Evolutionary conservation across 2,797 vertebrate species (phyloP).

Genomic region (Helicolenus hilgendorfi): DNA sequence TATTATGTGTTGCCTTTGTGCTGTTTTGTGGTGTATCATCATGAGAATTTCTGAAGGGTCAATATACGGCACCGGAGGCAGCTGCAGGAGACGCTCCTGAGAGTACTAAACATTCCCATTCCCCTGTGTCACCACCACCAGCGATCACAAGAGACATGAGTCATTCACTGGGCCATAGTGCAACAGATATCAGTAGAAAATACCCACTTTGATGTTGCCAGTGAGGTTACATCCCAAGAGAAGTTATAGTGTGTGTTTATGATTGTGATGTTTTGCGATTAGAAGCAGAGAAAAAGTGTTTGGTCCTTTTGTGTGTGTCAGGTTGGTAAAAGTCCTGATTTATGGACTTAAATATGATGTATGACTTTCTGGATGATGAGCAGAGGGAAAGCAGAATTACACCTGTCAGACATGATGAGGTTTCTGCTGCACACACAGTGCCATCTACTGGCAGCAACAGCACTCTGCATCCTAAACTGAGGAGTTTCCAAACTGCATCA

Average conservation of each 20-base stretch:
- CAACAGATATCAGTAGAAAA: neutral
- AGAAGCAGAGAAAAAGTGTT: neutral
- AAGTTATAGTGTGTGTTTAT: neutral
- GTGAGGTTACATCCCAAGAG: conserved; percentile 2
- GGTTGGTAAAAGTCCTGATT: neutral
- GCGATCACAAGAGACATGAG: conserved; percentile 30
- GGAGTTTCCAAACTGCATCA: neutral
- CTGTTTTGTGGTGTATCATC: neutral
- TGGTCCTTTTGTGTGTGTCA: neutral
- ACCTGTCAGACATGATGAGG: neutral
- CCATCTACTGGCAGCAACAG: conserved; percentile 79
- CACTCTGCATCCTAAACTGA: neutral
- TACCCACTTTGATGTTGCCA: conserved; percentile 1
- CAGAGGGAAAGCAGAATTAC: neutral
- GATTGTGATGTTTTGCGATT: neutral
- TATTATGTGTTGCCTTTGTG: neutral
- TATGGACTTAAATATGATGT: neutral
- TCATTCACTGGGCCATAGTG: conserved; percentile 11
- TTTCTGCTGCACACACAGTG: conserved; percentile 58
- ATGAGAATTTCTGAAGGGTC: neutral
- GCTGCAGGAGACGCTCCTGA: conserved; percentile 3
- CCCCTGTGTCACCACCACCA: conserved; percentile 10
- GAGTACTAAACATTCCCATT: conserved; percentile 31
- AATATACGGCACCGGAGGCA: neutral
- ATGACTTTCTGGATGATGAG: conserved; percentile 1